Percentiles rank a stretch among this genome's conserved stretches.
Evolutionary conservation across 2,888 invertebrate species (phyloP).

Genomic region (Sarcophaga carnaria): DNA sequence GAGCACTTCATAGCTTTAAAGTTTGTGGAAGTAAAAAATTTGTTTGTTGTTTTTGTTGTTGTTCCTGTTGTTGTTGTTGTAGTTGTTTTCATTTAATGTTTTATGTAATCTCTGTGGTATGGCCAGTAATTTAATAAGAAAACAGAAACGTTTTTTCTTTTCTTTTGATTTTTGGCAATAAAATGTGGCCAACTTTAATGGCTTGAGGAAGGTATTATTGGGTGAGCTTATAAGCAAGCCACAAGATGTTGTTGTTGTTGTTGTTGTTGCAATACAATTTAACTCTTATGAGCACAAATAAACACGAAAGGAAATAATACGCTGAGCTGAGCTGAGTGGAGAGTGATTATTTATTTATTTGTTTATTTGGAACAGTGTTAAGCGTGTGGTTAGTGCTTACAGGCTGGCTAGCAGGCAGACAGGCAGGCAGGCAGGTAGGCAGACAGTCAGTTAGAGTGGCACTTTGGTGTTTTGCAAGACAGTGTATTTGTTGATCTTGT

Average conservation of each 20-base stretch:
- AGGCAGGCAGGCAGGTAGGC: no score
- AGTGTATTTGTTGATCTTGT: conserved; percentile 59
- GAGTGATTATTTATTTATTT: not conserved
- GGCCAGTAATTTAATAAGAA: not conserved
- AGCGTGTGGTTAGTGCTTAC: not conserved
- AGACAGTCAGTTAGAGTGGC: no score
- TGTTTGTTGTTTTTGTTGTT: no score
- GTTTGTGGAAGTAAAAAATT: no score
- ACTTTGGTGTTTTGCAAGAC: conserved; percentile 2
- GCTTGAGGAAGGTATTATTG: not conserved
- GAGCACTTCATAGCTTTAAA: no score
- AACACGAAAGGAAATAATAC: not conserved
- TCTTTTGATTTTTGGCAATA: not conserved
- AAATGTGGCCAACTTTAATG: not conserved
- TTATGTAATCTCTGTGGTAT: not conserved
- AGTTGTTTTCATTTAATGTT: not conserved
- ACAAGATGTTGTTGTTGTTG: no score
- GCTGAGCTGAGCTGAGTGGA: not conserved
- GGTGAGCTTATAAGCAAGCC: not conserved
- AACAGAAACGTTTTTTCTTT: not conserved
- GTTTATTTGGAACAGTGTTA: not conserved
- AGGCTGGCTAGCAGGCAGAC: not conserved
- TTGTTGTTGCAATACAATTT: not conserved
- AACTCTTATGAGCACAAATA: not conserved
- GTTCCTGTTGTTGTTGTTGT: no score